These are phyloP conservation scores for Melanotaenia parkinsoni DNA, from an alignment of 2,797 vertebrate genomes.

Conservation along the genomic window DNA sequence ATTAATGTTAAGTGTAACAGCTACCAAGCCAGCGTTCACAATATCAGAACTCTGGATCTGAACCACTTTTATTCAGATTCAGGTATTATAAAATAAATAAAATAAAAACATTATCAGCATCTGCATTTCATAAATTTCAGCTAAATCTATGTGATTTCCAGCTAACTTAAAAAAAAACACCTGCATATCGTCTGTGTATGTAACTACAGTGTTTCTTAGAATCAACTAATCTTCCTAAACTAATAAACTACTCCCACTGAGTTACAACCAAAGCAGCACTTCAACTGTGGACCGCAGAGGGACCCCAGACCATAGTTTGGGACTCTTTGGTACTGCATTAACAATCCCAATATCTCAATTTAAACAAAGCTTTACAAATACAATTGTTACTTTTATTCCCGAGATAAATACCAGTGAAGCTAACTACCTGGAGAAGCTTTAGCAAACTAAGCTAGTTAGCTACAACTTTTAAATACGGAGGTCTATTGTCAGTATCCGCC, in stretches of 20 bases:
- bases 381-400: background rate
- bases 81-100: background rate
- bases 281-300: background rate
- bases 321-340: background rate
- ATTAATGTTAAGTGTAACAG: background rate
- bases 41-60: background rate
- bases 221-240: background rate
- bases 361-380: background rate
- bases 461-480: constrained; percentile 35
- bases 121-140: background rate
- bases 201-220: too few relatives aligned
- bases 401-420: background rate
- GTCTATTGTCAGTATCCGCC: constrained; percentile 53
- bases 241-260: background rate
- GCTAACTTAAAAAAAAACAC: background rate
- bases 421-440: background rate
- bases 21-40: background rate
- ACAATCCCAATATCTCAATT: background rate
- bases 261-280: background rate
- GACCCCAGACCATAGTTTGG: constrained; percentile 26
- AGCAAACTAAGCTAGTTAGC: constrained; percentile 19
- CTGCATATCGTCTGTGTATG: background rate
- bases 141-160: background rate
- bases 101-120: background rate
- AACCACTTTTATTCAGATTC: background rate